Percentiles rank a stretch among this genome's conserved stretches.
These are phyloP conservation scores for Kradibia gibbosae DNA, from an alignment of 1,140 invertebrate species.

Conservation along the genomic window DNA sequence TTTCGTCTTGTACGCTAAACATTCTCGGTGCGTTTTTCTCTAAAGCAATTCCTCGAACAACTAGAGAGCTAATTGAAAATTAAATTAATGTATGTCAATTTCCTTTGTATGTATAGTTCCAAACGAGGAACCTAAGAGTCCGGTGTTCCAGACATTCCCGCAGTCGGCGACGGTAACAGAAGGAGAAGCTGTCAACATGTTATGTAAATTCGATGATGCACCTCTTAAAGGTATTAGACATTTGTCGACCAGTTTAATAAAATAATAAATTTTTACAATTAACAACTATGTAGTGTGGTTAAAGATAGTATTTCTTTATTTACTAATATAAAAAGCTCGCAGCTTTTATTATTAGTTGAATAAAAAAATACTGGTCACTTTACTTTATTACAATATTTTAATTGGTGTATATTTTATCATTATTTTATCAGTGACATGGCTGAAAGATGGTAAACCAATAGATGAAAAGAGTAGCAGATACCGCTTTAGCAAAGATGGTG, in stretches of 20 bases:
- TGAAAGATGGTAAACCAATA: conserved; percentile 91
- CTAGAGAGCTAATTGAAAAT: not conserved
- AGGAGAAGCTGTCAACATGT: conserved; percentile 86
- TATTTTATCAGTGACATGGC: conserved; percentile 79
- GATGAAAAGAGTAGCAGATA: conserved; percentile 83
- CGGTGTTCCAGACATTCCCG: conserved; percentile 91
- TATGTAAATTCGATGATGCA: conserved; percentile 82
- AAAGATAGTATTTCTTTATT: too few relatives aligned
- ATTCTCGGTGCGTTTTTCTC: conserved; percentile 76
- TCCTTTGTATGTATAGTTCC: conserved; percentile 76
- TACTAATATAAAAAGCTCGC: too few relatives aligned
- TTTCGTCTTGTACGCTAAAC: conserved; percentile 90
- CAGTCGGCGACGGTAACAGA: conserved; percentile 87
- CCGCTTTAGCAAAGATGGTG: conserved; percentile 85
- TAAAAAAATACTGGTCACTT: too few relatives aligned
- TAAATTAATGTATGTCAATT: not conserved
- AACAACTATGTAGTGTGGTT: too few relatives aligned
- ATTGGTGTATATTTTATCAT: not conserved
- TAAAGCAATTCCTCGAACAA: not conserved
- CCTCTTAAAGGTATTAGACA: conserved; percentile 76
- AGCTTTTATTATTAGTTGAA: not conserved
- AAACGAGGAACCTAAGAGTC: conserved; percentile 87
- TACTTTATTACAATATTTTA: not conserved
- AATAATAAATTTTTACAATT: not conserved
- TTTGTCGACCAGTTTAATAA: not conserved